These are phyloP conservation scores for Prorops nasuta DNA, from an alignment of 1,140 invertebrate species.

Conservation along the genomic window DNA sequence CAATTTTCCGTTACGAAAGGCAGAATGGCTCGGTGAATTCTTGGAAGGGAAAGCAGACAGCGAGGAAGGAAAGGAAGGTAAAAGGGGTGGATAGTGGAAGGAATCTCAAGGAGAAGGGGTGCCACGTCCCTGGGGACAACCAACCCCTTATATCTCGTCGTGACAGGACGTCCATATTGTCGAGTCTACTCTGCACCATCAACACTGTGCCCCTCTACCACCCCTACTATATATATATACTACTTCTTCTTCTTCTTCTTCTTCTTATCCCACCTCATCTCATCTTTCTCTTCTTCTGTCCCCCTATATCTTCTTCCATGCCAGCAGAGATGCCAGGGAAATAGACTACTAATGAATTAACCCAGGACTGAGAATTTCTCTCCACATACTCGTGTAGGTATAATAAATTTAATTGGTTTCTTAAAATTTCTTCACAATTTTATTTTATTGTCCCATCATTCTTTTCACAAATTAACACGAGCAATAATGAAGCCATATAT, in stretches of 20 bases:
- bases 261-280: neutral
- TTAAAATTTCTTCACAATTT: too few species aligned
- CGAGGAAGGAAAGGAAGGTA: neutral
- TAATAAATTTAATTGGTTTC: too few species aligned
- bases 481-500: too few species aligned
- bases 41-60: slow-evolving; percentile 1
- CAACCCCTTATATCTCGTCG: slow-evolving; percentile 25
- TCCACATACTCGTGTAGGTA: too few species aligned
- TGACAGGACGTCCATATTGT: slow-evolving; percentile 24
- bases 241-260: too few species aligned
- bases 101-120: slow-evolving; percentile 10
- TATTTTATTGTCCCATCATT: too few species aligned
- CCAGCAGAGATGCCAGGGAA: neutral
- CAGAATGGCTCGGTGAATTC: neutral
- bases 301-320: slow-evolving; percentile 6
- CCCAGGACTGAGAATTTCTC: too few species aligned
- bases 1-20: slow-evolving; percentile 8
- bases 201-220: too few species aligned
- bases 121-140: slow-evolving; percentile 17
- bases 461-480: too few species aligned
- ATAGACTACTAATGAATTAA: slow-evolving; percentile 4
- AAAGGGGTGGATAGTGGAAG: neutral
- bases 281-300: neutral
- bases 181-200: too few species aligned
- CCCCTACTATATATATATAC: too few species aligned